Base-by-base conservation (phyloP, 2,797 vertebrate genomes). In the Tauraco hartlaubi region DNA sequence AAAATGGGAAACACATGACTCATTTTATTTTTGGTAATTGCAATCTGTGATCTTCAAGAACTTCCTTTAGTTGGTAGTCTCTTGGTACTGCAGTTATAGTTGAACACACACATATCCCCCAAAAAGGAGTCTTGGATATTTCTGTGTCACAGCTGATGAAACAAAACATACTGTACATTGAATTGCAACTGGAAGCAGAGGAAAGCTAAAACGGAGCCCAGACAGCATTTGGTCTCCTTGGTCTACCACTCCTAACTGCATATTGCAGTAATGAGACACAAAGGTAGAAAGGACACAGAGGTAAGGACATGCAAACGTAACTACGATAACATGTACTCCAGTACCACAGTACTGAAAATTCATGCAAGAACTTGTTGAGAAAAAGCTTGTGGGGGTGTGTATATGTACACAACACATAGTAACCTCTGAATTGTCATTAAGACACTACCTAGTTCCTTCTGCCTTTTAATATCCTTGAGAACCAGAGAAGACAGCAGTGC, bases 11-110 rank as follows among this genome's bases (percentile, higher is more conserved):
- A 84, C 15, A 20, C 18, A 18, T 0, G 1, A 49, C 4, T 33
- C 5, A 35, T 59, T 67, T 74, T 63, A 43, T 84, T 86, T 81
- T 78, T 35, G 75, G n/a, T 54, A 91, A 73, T 63, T 82, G 37
- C n/a, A 48, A 19, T 48, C 46, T 2, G 0, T 37, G 9, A 79
- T 84, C 28, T 35, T 4, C 54, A 59, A 74, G 49, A 74, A 58
- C 3, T 56, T 69, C 12, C 25, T 11, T 61, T 48, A 29, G 22
- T 35, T 59, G 25, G 37, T 51, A 62, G 52, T 12, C 39, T 31
- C 51, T 62, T 16, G 2, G 12, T 54, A 76, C 9, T 66, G 43
- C 37, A 84, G 13, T n/a, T 71, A 20, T 2, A 71, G 49, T 9
- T 72, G 41, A 33, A 33, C 78, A 48, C 11, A 41, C 16, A 18